Base-by-base conservation (phyloP, 2,888 invertebrate species). In the Spodoptera littoralis region DNA sequence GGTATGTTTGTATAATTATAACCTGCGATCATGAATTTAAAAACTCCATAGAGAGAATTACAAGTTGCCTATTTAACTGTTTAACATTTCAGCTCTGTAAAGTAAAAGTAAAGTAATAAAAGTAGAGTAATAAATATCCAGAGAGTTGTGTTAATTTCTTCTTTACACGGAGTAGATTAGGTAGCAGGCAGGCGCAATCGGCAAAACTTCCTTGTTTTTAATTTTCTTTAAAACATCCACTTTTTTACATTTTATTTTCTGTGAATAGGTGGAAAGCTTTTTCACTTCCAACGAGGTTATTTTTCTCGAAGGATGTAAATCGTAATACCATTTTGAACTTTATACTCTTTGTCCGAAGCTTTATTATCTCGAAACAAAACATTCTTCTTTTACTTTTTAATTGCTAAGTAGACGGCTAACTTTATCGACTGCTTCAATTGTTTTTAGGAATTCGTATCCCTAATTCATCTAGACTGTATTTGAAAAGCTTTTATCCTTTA, bases 71-170 rank as follows among this genome's bases (percentile, higher is more conserved):
- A 80, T 76, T 83, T 82, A 76, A 76, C 81, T 83, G 83, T 85
- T 88, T 87, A 88, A 84, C 88, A 91, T 90, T 90, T 88, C 88
- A 81, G 83, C 85, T 83, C 81, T 79, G 83, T 82, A 83, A 87
- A 88, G 84, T 82, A 84, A 88, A 88, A 87, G 86, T 86, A 88
- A 90, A 84, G 87, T 85, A 87, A 81, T 81, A 90, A 90, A 93
- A 93, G 91, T 89, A 92, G 88, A 86, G 91, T 90, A 93, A 94
- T 94, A 94, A 94, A 94, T 94, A 94, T 93, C 91, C 92, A 86
- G 91, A 90, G 92, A 93, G 92, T 94, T 92, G 91, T 92, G 93
- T 93, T 93, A 93, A 94, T 94, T 94, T 94, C 92, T 92, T 92
- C 90, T 92, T 92, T 92, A 91, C 90, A 93, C 91, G 93, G 85